Evolutionary conservation across 2,797 vertebrate genomes (phyloP).

Genomic region (Hirundo rustica): DNA sequence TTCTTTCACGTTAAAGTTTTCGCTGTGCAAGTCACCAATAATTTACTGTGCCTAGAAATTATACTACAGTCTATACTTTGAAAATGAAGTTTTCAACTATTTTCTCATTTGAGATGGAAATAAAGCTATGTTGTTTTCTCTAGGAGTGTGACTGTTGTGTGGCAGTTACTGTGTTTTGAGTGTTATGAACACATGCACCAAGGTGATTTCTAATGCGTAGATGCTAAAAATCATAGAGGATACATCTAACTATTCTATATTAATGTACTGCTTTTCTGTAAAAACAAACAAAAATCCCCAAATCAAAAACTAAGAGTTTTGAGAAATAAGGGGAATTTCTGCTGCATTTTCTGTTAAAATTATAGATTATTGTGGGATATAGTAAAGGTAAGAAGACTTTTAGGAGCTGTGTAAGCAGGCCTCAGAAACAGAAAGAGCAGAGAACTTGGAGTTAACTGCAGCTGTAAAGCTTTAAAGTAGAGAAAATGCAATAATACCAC

Average conservation of each 20-base stretch:
- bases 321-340: background rate
- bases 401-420: background rate
- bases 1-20: background rate
- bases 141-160: background rate
- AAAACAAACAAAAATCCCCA: background rate
- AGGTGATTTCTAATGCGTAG: background rate
- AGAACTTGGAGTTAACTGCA: background rate
- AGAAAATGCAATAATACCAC: too few relatives aligned
- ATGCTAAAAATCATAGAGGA: background rate
- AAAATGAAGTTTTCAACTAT: background rate
- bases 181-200: background rate
- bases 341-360: background rate
- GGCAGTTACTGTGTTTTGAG: fast-evolving
- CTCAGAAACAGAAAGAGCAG: background rate
- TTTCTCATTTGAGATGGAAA: background rate
- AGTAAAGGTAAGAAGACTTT: background rate
- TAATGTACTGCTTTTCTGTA: background rate
- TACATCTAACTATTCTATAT: background rate
- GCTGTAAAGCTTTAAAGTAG: too few relatives aligned
- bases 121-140: background rate
- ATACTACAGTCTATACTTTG: background rate
- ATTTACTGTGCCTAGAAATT: background rate
- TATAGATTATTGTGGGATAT: background rate
- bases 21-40: background rate
- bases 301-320: background rate